A percentile compares a stretch with the other conserved stretches of the same genome.
phyloP scores from a whole-genome alignment of 2,888 invertebrate genomes.

The Agelastica alni region DNA sequence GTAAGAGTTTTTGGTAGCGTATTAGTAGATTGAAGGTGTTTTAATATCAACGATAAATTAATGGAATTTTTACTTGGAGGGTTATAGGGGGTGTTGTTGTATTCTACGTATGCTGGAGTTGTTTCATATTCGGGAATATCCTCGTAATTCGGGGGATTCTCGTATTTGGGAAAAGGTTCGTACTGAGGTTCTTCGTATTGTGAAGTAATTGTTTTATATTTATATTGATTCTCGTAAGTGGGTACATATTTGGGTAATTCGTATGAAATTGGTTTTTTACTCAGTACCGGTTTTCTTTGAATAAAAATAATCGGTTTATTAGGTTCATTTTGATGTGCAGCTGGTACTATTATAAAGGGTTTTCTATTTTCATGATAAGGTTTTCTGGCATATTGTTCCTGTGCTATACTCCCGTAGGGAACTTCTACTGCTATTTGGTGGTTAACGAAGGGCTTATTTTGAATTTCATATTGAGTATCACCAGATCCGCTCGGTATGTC shows the following conservation, averaged over 20 bases:
- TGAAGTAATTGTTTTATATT: neutral
- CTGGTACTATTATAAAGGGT: slow-evolving; percentile 28
- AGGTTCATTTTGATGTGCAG: slow-evolving; percentile 7
- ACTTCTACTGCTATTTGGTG: slow-evolving; percentile 35
- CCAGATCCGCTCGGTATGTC: slow-evolving; percentile 43
- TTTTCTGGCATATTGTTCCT: slow-evolving; percentile 22
- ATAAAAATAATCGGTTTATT: slow-evolving; percentile 25
- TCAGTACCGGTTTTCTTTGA: slow-evolving; percentile 28
- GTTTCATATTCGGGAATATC: neutral
- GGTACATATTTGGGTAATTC: neutral
- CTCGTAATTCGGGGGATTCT: slow-evolving; percentile 10
- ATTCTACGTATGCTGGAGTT: slow-evolving; percentile 6
- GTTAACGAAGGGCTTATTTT: slow-evolving; percentile 30
- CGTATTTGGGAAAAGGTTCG: slow-evolving; percentile 8
- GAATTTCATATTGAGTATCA: slow-evolving; percentile 13
- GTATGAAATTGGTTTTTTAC: neutral
- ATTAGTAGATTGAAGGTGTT: slow-evolving; percentile 73
- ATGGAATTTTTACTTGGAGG: slow-evolving; percentile 44
- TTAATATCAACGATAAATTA: slow-evolving; percentile 64
- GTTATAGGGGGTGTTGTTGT: neutral
- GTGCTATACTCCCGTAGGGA: slow-evolving; percentile 24
- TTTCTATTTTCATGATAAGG: slow-evolving; percentile 28
- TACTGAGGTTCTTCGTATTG: slow-evolving; percentile 15
- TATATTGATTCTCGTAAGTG: neutral
- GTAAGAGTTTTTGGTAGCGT: slow-evolving; percentile 77